phyloP scores from a whole-genome alignment of 2,113 vertebrate species.

The Rhineura floridana region DNA sequence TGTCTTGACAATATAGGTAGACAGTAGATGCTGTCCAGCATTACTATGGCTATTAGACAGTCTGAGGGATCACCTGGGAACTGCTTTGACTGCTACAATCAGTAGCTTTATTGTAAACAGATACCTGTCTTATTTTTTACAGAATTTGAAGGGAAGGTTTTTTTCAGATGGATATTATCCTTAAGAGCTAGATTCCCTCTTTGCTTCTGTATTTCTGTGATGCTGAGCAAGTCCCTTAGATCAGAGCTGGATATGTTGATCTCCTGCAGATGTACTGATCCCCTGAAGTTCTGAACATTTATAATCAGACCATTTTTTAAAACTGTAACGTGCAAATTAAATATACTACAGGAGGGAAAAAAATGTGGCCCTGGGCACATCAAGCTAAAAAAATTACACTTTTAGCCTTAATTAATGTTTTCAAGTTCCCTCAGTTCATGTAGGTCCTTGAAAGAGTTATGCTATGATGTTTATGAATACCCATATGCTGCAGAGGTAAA shows the following conservation, averaged over 20 bases:
- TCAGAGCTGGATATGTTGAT: not conserved
- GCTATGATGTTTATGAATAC: not conserved
- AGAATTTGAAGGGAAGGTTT: not conserved
- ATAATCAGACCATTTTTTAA: not conserved
- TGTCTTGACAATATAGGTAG: not conserved
- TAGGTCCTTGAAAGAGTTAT: not conserved
- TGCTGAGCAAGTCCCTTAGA: not conserved
- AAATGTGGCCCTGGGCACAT: not conserved
- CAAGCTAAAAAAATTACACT: not conserved
- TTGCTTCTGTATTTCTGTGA: not conserved
- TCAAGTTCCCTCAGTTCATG: not conserved
- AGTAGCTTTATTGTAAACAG: not conserved
- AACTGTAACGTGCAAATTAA: not conserved
- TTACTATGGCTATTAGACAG: too few relatives aligned
- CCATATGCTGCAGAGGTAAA: not conserved
- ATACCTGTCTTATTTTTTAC: not conserved
- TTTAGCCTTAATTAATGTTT: constrained; percentile 6
- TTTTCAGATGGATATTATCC: not conserved
- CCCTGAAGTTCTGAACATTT: not conserved
- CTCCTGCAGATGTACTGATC: not conserved
- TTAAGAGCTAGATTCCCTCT: too few relatives aligned
- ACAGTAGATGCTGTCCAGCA: too few relatives aligned
- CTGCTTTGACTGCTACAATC: not conserved
- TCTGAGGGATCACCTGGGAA: not conserved
- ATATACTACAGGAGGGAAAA: not conserved